Conservation (phyloP, 2,888 invertebrate genomes). For the Caenorhabditis japonica region DNA sequence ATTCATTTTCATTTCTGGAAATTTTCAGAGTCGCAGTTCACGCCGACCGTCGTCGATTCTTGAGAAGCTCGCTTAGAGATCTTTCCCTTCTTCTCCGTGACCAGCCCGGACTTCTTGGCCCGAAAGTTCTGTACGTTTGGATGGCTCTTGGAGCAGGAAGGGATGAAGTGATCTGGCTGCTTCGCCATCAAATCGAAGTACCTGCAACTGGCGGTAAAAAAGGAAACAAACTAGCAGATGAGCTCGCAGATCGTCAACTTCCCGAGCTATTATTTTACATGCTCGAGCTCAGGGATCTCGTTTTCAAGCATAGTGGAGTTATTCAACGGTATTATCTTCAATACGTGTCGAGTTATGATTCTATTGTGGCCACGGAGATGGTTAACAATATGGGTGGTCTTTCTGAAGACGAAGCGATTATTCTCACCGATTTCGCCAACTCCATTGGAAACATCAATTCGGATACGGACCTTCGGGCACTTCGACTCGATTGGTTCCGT, state of each 20-base stretch:
- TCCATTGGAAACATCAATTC: conserved; percentile 65
- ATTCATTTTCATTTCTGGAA: no score
- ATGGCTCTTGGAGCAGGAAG: conserved; percentile 94
- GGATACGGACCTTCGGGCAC: conserved; percentile 87
- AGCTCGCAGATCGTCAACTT: conserved; percentile 83
- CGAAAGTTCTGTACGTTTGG: conserved; percentile 91
- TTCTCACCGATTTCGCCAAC: conserved; percentile 66
- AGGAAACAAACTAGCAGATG: conserved; percentile 52
- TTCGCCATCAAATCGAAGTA: conserved; percentile 95
- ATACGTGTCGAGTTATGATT: conserved; percentile 95
- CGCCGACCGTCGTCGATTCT: conserved; percentile 93
- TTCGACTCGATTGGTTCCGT: conserved; percentile 96
- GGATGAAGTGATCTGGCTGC: conserved; percentile 91
- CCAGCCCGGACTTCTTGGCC: conserved; percentile 96
- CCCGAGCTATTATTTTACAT: conserved; percentile 97
- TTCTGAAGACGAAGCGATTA: conserved; percentile 67
- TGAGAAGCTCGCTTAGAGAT: conserved; percentile 94
- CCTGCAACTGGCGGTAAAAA: conserved; percentile 88
- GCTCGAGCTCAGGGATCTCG: conserved; percentile 90
- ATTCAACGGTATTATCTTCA: conserved; percentile 87
- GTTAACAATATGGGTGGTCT: conserved; percentile 50
- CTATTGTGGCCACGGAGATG: conserved; percentile 88
- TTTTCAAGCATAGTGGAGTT: conserved; percentile 92
- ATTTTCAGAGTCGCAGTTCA: conserved; percentile 85
- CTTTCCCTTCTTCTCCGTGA: conserved; percentile 94